These are phyloP conservation scores for Pseudorectes ferrugineus DNA, from an alignment of 2,113 vertebrate species.

Conservation along the genomic window DNA sequence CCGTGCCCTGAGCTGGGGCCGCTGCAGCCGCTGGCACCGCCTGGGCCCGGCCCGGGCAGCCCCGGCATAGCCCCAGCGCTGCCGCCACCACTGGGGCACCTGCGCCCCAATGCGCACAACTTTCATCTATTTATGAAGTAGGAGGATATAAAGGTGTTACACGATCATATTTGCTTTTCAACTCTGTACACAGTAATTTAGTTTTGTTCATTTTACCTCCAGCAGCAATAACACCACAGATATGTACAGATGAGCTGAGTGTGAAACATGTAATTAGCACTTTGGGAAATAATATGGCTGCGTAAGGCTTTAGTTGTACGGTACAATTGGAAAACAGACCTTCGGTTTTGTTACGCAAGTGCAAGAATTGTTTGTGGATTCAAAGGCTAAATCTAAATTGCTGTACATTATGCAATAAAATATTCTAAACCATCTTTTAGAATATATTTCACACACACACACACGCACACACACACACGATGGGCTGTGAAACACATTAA, in stretches of 20 bases:
- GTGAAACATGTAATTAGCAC: background rate
- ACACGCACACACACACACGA: no score
- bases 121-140: background rate
- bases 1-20: background rate
- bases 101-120: rapidly evolving
- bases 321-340: background rate
- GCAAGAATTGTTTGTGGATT: background rate
- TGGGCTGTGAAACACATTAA: background rate
- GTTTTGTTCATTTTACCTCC: background rate
- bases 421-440: background rate
- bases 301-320: background rate
- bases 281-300: background rate
- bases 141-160: background rate
- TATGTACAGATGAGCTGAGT: rapidly evolving
- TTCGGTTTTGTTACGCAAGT: background rate
- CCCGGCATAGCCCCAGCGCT: background rate
- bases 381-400: background rate
- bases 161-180: background rate
- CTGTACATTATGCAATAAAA: background rate
- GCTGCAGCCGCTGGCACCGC: background rate
- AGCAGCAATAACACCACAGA: background rate
- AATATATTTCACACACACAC: background rate
- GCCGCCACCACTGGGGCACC: rapidly evolving
- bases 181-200: background rate
- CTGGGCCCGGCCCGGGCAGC: background rate